phyloP scores from a whole-genome alignment of 2,113 vertebrate genomes.

The Burhinus oedicnemus region DNA sequence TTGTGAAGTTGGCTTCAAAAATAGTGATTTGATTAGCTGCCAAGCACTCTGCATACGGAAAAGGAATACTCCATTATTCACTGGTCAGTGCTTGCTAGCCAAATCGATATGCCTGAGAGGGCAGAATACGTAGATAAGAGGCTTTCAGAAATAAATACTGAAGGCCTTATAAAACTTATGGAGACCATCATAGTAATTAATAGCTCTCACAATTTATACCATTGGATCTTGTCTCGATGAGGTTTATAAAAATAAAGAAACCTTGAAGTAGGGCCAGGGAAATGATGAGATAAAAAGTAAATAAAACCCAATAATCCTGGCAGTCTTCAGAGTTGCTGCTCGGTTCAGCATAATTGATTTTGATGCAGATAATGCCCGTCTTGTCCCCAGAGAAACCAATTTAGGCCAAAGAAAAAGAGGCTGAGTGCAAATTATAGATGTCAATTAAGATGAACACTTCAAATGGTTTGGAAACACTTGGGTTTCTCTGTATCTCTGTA shows the following conservation, averaged over 20 bases:
- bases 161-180: background rate
- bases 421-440: background rate
- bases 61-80: background rate
- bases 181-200: slow-evolving; percentile 13
- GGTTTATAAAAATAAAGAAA: background rate
- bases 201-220: background rate
- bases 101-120: background rate
- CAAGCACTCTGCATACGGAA: background rate
- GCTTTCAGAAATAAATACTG: background rate
- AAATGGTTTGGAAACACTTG: background rate
- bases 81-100: background rate
- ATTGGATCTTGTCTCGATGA: background rate
- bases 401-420: background rate
- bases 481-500: background rate
- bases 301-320: background rate
- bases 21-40: slow-evolving; percentile 16
- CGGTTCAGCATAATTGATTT: background rate
- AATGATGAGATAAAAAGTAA: background rate
- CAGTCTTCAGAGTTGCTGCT: background rate
- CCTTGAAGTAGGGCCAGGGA: background rate
- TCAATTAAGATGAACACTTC: background rate
- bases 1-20: slow-evolving; percentile 2
- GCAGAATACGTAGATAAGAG: background rate
- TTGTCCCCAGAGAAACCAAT: background rate
- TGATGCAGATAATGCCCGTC: background rate